A percentile compares a stretch with the other conserved stretches of the same genome.
Evolutionary conservation across 2,888 invertebrate genomes (phyloP).

Genomic region (Danaus chrysippus): DNA sequence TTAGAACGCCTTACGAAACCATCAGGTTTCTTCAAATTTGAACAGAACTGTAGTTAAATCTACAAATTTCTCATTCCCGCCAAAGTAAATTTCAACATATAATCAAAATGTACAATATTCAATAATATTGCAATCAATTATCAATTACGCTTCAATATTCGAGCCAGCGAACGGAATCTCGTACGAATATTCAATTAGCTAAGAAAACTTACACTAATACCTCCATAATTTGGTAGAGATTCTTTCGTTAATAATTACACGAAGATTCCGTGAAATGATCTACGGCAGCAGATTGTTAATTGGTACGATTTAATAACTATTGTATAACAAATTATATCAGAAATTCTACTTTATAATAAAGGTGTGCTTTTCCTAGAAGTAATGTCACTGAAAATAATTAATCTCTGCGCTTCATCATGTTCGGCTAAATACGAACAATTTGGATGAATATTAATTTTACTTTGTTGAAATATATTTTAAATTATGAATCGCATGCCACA

Average conservation of each 20-base stretch:
- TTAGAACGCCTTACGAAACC: too few species aligned
- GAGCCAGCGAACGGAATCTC: conserved; percentile 27
- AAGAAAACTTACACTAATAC: conserved; percentile 45
- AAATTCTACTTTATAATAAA: neutral
- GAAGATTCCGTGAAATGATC: conserved; percentile 18
- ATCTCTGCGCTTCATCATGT: too few species aligned
- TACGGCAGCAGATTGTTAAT: conserved; percentile 19
- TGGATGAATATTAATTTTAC: too few species aligned
- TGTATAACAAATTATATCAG: conserved; percentile 5
- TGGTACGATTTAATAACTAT: conserved; percentile 8
- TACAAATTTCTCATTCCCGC: too few species aligned
- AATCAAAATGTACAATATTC: conserved; percentile 24
- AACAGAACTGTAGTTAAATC: too few species aligned
- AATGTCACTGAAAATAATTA: too few species aligned
- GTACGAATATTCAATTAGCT: conserved; percentile 44
- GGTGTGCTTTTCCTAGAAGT: too few species aligned
- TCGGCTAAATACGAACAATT: too few species aligned
- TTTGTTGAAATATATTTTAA: too few species aligned
- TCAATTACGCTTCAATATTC: conserved; percentile 33
- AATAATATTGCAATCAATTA: conserved; percentile 34
- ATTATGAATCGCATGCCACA: too few species aligned
- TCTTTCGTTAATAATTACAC: conserved; percentile 38
- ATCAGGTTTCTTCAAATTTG: too few species aligned
- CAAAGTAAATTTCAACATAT: conserved; percentile 19
- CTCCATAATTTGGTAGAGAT: conserved; percentile 34